Conservation (phyloP, 2,888 invertebrate species). For the Pomacea canaliculata region DNA sequence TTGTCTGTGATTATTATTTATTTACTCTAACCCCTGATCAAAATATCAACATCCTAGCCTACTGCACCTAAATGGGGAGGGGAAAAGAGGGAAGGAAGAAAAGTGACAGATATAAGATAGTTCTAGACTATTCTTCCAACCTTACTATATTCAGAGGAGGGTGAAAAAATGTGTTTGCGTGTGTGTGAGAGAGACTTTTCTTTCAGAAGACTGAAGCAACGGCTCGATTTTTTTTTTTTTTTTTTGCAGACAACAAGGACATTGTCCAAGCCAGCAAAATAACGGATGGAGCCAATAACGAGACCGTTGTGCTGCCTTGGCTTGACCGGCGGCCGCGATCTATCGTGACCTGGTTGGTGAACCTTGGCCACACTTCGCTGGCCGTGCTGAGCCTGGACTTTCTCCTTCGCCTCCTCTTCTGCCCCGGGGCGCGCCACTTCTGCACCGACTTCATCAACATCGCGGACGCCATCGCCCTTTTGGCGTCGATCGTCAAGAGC, state of each 20-base stretch:
- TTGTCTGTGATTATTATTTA: too few species aligned
- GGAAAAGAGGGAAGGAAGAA: too few species aligned
- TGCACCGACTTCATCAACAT: slow-evolving; percentile 45
- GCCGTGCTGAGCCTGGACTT: slow-evolving; percentile 54
- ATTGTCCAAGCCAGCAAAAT: background rate
- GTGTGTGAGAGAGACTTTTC: too few species aligned
- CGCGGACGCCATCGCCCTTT: slow-evolving; percentile 47
- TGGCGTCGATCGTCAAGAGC: slow-evolving; percentile 48
- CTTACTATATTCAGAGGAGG: too few species aligned
- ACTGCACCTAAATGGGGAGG: too few species aligned
- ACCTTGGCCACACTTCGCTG: slow-evolving; percentile 41
- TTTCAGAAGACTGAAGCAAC: too few species aligned
- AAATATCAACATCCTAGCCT: too few species aligned
- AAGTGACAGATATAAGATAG: too few species aligned
- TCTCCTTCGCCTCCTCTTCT: slow-evolving; percentile 43
- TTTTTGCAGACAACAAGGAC: background rate
- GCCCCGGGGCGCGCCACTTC: slow-evolving; percentile 40
- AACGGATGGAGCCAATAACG: background rate
- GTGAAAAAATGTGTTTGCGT: too few species aligned
- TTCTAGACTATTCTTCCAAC: too few species aligned
- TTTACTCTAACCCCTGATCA: too few species aligned
- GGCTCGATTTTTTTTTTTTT: background rate
- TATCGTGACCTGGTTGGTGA: slow-evolving; percentile 29
- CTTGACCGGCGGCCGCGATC: slow-evolving; percentile 1
- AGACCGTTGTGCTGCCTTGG: too few species aligned